Evolutionary conservation across 2,113 vertebrate species (phyloP).

Genomic region (Grammomys surdaster): DNA sequence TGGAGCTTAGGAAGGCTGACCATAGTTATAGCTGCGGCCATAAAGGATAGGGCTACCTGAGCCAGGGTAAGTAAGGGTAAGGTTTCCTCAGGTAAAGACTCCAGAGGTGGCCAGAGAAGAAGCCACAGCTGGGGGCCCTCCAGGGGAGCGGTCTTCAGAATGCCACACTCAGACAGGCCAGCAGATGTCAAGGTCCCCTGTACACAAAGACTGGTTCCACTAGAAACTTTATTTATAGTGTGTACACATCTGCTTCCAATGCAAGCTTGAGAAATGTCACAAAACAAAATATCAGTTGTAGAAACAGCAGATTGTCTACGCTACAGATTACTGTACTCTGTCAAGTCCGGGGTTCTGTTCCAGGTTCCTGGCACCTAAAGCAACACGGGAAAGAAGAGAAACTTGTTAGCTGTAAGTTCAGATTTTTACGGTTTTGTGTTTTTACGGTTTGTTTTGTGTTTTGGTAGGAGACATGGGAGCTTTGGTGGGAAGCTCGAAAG

Average conservation of each 20-base stretch:
- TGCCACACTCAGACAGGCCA: not conserved
- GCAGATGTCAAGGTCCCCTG: not conserved
- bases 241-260: not conserved
- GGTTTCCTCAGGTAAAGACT: not conserved
- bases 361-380: not conserved
- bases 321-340: not conserved
- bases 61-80: not conserved
- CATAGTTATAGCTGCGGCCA: not conserved
- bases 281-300: not conserved
- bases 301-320: rapidly evolving
- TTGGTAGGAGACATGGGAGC: not conserved
- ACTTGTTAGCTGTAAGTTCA: not conserved
- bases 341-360: not conserved
- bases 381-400: not conserved
- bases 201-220: not conserved
- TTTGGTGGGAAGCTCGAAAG: not conserved
- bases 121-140: rapidly evolving
- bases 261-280: not conserved
- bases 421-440: not conserved
- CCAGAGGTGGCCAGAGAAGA: not conserved
- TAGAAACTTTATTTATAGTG: not conserved
- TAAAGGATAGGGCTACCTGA: not conserved
- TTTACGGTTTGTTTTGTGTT: not conserved
- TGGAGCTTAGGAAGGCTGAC: not conserved
- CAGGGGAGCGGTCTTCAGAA: not conserved